Percentiles rank a stretch among this genome's conserved stretches.
Evolutionary conservation across 2,113 vertebrate genomes (phyloP).

Genomic region (Bos taurus): ARS-UCD2.0 NC_037330.1:83647001-83647500

Average conservation of each 20-base stretch:
- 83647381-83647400: too few relatives aligned
- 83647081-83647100: background rate
- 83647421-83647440: too few relatives aligned
- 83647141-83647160: background rate
- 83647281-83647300: background rate
- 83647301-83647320: background rate
- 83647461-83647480: too few relatives aligned
- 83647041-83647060: background rate
- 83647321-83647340: background rate
- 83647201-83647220: background rate
- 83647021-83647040: background rate
- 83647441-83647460: too few relatives aligned
- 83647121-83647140: background rate
- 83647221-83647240: background rate
- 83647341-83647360: background rate
- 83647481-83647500: too few relatives aligned
- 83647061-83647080: background rate
- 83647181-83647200: background rate
- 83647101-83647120: rapidly evolving
- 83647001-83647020: background rate
- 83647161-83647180: background rate
- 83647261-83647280: background rate
- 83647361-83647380: too few relatives aligned
- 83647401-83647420: too few relatives aligned
- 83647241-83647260: background rate